Evolutionary conservation across 2,113 vertebrate species (phyloP).

Genomic region (Echinops telfairi): DNA sequence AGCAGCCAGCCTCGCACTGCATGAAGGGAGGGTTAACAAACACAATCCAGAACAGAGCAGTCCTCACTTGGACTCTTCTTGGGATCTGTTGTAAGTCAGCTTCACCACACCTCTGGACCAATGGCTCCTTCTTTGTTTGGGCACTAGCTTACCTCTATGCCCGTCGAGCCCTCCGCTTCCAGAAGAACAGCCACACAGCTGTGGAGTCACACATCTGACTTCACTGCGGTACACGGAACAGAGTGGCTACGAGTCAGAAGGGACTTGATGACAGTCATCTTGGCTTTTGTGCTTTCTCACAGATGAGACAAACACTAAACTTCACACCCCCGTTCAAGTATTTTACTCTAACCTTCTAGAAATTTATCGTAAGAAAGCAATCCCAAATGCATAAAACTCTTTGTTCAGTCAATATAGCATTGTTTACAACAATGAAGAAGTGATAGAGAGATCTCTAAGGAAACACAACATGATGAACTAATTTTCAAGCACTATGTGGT

Average conservation of each 20-base stretch:
- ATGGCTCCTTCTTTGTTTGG: background rate
- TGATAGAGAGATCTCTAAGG: background rate
- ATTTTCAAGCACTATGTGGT: conserved; percentile 14
- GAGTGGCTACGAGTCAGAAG: background rate
- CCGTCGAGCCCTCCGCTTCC: background rate
- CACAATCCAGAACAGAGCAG: background rate
- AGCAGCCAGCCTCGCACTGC: background rate
- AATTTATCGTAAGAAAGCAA: background rate
- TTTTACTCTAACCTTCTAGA: background rate
- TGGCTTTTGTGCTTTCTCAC: background rate
- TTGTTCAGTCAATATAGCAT: background rate
- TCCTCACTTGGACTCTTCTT: background rate
- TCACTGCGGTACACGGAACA: background rate
- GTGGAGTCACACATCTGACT: background rate
- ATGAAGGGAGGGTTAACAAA: conserved; percentile 8
- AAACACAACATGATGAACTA: background rate
- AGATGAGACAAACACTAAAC: background rate
- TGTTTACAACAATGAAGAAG: background rate
- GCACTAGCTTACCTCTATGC: background rate
- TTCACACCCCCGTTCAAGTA: conserved; percentile 8
- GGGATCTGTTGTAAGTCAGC: background rate
- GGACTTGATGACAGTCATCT: no score
- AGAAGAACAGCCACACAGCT: background rate
- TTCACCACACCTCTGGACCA: background rate
- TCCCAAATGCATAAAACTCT: background rate